Conservation (phyloP, 2,888 invertebrate species). For the Allygus modestus region DNA sequence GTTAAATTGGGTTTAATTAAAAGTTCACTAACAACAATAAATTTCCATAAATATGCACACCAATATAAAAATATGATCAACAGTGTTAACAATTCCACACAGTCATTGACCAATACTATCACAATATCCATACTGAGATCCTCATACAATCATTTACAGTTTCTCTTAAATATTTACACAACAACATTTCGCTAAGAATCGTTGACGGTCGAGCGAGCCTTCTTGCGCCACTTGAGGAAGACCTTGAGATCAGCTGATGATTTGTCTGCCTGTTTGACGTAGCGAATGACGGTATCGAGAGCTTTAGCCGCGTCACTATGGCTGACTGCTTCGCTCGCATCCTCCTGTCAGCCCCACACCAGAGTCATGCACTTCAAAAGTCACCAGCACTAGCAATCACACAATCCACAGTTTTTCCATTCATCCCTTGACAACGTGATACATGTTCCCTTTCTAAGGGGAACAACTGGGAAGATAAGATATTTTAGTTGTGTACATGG, state of each 20-base stretch:
- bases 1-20: background rate
- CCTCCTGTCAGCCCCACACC: constrained; percentile 55
- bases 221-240: constrained; percentile 59
- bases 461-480: too few relatives aligned
- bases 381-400: constrained; percentile 42
- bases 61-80: background rate
- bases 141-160: background rate
- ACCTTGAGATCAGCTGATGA: constrained; percentile 56
- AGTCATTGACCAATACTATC: background rate
- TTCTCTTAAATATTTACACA: background rate
- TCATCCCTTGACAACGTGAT: background rate
- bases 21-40: background rate
- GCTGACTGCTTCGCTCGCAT: constrained; percentile 49
- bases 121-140: background rate
- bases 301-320: constrained; percentile 57
- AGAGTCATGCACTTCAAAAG: constrained; percentile 53
- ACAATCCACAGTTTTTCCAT: background rate
- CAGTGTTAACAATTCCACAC: background rate
- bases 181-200: background rate
- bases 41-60: background rate
- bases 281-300: constrained; percentile 62
- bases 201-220: constrained; percentile 25
- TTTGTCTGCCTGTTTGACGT: constrained; percentile 62
- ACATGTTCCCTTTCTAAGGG: background rate
- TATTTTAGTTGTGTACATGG: too few relatives aligned